phyloP scores from a whole-genome alignment of 2,797 vertebrate species.

The Apogon hyalosoma region DNA sequence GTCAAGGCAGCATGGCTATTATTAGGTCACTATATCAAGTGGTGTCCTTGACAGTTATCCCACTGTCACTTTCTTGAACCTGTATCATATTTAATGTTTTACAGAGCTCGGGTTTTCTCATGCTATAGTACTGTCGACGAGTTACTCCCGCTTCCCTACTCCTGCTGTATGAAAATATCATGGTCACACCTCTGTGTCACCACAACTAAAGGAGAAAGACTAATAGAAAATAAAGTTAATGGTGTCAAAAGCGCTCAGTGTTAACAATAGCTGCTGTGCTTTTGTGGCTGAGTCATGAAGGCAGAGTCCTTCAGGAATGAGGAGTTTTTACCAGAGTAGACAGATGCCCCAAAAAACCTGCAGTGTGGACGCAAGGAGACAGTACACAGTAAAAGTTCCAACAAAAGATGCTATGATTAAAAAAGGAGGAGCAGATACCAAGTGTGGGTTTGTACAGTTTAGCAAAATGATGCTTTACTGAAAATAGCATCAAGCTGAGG shows the following conservation, averaged over 20 bases:
- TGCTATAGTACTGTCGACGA: not conserved
- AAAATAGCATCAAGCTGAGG: not conserved
- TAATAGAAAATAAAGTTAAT: slow-evolving; percentile 41
- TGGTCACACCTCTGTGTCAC: slow-evolving; percentile 32
- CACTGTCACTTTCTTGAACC: slow-evolving; percentile 44
- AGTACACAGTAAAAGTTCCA: not conserved
- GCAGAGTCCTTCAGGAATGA: slow-evolving; percentile 32
- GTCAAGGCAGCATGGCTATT: slow-evolving; percentile 72
- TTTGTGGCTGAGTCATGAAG: slow-evolving; percentile 56
- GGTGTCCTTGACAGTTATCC: slow-evolving; percentile 66
- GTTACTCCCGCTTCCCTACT: not conserved
- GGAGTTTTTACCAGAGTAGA: slow-evolving; percentile 27
- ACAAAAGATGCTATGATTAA: slow-evolving; percentile 5
- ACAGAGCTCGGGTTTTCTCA: slow-evolving; percentile 6
- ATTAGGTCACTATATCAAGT: slow-evolving; percentile 58
- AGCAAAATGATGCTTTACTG: not conserved
- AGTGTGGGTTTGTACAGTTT: not conserved
- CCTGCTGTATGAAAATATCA: slow-evolving; percentile 34
- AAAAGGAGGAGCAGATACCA: slow-evolving; percentile 18
- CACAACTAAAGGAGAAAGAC: slow-evolving; percentile 12
- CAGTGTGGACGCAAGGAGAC: slow-evolving; percentile 21
- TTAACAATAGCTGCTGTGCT: slow-evolving; percentile 34
- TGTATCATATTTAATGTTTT: slow-evolving; percentile 33
- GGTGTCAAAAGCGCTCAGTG: slow-evolving; percentile 23
- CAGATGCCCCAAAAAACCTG: slow-evolving; percentile 32